Conservation (phyloP, 2,888 invertebrate species). For the Abrostola triplasia region DNA sequence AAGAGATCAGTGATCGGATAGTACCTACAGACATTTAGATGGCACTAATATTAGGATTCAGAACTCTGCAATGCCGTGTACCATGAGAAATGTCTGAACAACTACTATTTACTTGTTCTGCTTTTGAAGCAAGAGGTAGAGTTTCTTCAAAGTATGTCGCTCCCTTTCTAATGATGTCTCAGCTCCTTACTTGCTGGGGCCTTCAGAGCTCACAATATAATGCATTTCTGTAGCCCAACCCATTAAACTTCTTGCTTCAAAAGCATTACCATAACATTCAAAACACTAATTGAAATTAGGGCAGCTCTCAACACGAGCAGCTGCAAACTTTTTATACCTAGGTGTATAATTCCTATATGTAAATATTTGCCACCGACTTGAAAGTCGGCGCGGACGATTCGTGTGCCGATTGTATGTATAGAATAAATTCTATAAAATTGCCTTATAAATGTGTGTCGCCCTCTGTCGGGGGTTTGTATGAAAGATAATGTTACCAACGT, state of each 20-base stretch:
- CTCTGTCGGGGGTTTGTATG: conserved; percentile 53
- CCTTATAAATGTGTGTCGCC: conserved; percentile 74
- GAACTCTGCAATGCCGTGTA: conserved; percentile 1
- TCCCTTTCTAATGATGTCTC: conserved; percentile 24
- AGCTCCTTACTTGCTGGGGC: conserved; percentile 14
- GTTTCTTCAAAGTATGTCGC: conserved; percentile 19
- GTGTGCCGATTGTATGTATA: conserved; percentile 58
- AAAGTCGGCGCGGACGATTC: conserved; percentile 49
- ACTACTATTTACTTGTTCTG: conserved; percentile 39
- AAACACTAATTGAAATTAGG: conserved; percentile 34
- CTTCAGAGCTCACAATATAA: conserved; percentile 22
- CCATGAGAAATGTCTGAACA: conserved; percentile 24
- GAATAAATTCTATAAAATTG: conserved; percentile 70
- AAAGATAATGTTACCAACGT: conserved; percentile 66
- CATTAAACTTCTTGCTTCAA: conserved; percentile 13
- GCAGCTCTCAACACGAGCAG: conserved; percentile 55
- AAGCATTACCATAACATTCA: conserved; percentile 4
- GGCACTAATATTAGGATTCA: background rate
- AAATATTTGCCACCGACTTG: conserved; percentile 53
- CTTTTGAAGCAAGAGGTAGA: conserved; percentile 41
- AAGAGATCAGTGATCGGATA: background rate
- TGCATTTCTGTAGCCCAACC: conserved; percentile 17
- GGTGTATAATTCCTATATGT: conserved; percentile 52
- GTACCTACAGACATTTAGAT: background rate
- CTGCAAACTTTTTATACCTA: conserved; percentile 59